Percentiles rank a stretch among this genome's conserved stretches.
Conservation (phyloP, 2,113 vertebrate genomes). For the Collichthys lucidus region DNA sequence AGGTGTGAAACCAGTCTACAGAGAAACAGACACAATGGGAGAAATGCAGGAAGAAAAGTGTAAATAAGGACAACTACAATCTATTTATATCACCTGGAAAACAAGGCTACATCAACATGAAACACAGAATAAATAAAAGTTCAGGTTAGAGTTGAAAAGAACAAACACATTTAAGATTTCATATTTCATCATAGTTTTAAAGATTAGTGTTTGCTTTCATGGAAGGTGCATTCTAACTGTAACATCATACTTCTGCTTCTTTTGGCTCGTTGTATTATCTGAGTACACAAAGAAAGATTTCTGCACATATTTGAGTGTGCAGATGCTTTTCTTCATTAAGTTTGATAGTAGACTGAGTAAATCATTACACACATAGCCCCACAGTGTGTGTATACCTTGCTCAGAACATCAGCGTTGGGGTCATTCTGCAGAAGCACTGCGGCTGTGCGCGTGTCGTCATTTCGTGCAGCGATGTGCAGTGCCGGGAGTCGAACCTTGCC, state of each 20-base stretch:
- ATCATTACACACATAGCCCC: neutral
- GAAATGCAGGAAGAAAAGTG: neutral
- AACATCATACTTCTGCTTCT: neutral
- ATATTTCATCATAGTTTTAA: neutral
- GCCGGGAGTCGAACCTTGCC: slow-evolving; percentile 97
- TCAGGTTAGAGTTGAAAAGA: neutral
- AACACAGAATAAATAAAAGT: neutral
- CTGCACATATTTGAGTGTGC: too few species aligned
- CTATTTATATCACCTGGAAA: slow-evolving; percentile 16
- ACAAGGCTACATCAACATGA: neutral
- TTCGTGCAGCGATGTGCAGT: slow-evolving; percentile 96
- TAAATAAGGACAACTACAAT: neutral
- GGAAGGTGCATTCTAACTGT: neutral
- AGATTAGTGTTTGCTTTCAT: neutral
- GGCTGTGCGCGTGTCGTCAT: slow-evolving; percentile 95
- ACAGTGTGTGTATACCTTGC: slow-evolving; percentile 86
- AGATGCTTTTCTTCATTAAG: too few species aligned
- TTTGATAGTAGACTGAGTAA: neutral
- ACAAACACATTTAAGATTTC: neutral
- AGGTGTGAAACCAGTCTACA: slow-evolving; percentile 97
- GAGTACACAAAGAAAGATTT: too few species aligned
- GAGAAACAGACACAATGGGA: slow-evolving; percentile 33
- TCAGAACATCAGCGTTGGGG: slow-evolving; percentile 95
- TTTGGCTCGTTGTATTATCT: neutral
- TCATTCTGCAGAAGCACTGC: slow-evolving; percentile 97